Base-by-base conservation (phyloP, 2,888 invertebrate genomes). In the Tanytarsus gracilentus region DNA sequence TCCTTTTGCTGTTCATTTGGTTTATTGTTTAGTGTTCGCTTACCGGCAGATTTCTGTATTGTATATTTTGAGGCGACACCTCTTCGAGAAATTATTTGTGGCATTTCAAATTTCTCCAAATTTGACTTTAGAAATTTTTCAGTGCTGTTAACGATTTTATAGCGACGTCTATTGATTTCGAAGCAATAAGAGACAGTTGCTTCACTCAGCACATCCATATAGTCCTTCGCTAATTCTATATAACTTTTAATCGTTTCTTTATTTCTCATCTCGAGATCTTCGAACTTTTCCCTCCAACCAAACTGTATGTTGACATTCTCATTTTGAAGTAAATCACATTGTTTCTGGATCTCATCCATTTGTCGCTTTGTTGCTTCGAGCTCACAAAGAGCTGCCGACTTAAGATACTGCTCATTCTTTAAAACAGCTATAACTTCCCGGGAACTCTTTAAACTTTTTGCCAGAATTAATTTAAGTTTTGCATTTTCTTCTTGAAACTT, bases 161-260 rank as follows among this genome's bases (percentile, higher is more conserved):
- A 33, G 11, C 50, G 6, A 9, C 26, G 14, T 25, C 4, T 18
- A 7, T 30, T 50, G 14, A 60, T 36, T 16, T 60, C 50, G 27
- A 16, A 60, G 33, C 33, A 50, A 18, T 48, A 25, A 18, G 36
- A 33, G 25, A 21, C 29, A 5, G 60, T 60, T 7, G 18, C 25
- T n/a, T 60, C 49, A 5, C 48, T 44, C 7, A 60, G 50, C n/a
- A 48, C 3, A 3, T 11, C 26, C 1, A 50, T 18, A 48, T 50
- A 60, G 16, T 60, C 60, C 18, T 26, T 18, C 7, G 50, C 16
- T 11, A 60, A 40, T 25, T 60, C 60, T 4, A 26, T 9, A 29
- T 60, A 25, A 16, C 50, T 21, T 9, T 21, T 9, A 16, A n/a
- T 9, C 18, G 18, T n/a, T 5, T 16, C 21, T 9, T 14, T 21